Evolutionary conservation across 1,140 invertebrate species (phyloP).

Genomic region (Sipha flava): DNA sequence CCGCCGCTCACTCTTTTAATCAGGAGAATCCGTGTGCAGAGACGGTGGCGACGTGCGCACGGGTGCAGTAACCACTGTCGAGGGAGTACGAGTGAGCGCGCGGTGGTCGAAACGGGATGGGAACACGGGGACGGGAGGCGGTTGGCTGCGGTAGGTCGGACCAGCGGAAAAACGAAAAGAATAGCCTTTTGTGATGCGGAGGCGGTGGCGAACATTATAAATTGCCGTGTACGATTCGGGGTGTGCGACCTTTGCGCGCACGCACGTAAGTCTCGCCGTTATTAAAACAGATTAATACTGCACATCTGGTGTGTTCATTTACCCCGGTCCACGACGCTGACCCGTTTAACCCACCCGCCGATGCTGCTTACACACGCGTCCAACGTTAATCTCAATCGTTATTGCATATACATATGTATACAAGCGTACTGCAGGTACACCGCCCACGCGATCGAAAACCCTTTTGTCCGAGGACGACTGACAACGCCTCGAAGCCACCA

Average conservation of each 20-base stretch:
- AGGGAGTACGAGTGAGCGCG: no score
- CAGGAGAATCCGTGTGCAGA: background rate
- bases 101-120: no score
- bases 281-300: slow-evolving; percentile 14
- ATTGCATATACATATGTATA: no score
- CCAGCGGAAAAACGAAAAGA: background rate
- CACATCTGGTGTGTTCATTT: background rate
- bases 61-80: no score
- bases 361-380: background rate
- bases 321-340: background rate
- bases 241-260: background rate
- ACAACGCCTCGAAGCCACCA: no score
- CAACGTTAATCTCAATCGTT: background rate
- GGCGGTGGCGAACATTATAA: no score
- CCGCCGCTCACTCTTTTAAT: no score
- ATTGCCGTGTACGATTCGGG: background rate
- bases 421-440: background rate
- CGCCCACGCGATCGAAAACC: background rate
- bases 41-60: no score
- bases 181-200: no score
- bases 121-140: background rate
- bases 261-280: background rate
- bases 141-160: background rate
- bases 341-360: background rate
- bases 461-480: no score